These are phyloP conservation scores for Ceratosolen fusciceps DNA, from an alignment of 1,140 invertebrate species.

Conservation along the genomic window DNA sequence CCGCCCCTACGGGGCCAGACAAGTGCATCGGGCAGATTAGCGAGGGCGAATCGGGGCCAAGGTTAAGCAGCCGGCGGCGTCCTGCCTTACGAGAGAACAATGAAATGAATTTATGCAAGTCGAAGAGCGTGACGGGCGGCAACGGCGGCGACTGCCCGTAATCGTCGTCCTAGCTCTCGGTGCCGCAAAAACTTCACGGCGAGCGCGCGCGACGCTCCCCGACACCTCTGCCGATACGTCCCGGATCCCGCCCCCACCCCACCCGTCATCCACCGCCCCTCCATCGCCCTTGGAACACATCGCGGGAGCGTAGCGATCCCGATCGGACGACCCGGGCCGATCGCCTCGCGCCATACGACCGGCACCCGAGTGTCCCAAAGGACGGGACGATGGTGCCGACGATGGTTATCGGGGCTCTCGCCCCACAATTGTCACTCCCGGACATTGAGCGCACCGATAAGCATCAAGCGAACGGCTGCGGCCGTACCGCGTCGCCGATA, in stretches of 20 bases:
- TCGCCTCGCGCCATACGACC: no score
- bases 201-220: conserved; percentile 15
- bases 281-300: no score
- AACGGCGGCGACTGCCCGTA: no score
- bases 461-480: background rate
- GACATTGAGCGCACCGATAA: background rate
- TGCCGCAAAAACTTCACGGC: conserved; percentile 4
- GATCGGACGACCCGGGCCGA: conserved; percentile 22
- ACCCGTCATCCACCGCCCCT: no score
- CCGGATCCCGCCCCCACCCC: no score
- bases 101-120: conserved; percentile 61
- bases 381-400: no score
- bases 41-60: conserved; percentile 65
- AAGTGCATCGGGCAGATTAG: conserved; percentile 52
- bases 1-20: background rate
- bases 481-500: background rate
- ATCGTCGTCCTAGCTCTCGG: conserved; percentile 44
- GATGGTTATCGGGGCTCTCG: no score
- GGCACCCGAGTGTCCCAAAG: no score
- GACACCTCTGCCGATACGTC: conserved; percentile 36
- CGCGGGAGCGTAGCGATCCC: no score
- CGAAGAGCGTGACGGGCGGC: conserved; percentile 41
- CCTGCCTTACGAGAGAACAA: conserved; percentile 56
- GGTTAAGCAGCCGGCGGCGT: conserved; percentile 55
- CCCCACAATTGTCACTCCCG: background rate